Conservation (phyloP, 2,113 vertebrate species). For the Erythrolamprus reginae region DNA sequence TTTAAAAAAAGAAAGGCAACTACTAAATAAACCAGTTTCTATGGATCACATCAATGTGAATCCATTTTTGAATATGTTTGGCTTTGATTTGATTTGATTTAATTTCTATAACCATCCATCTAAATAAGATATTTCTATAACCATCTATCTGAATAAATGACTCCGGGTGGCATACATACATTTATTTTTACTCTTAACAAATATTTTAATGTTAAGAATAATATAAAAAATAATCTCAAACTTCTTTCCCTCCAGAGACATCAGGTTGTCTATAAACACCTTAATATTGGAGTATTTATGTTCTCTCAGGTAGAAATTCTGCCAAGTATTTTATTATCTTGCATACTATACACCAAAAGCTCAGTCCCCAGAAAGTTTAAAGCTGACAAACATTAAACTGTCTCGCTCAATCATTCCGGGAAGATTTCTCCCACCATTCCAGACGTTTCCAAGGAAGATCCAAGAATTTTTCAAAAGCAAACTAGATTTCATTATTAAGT, state of each 20-base stretch:
- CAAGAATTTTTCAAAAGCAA: constrained; percentile 19
- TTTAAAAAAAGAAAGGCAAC: too few relatives aligned
- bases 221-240: not conserved
- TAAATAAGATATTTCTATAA: not conserved
- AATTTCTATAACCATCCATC: not conserved
- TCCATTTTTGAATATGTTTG: not conserved
- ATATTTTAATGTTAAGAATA: not conserved
- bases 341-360: not conserved
- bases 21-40: not conserved
- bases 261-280: too few relatives aligned
- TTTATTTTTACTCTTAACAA: not conserved
- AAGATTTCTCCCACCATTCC: not conserved
- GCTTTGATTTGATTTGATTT: not conserved
- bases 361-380: not conserved
- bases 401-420: constrained; percentile 9
- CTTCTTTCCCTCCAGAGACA: not conserved
- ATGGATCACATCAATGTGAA: not conserved
- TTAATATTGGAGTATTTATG: not conserved
- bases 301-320: not conserved
- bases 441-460: not conserved
- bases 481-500: constrained; percentile 11
- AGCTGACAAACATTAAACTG: constrained; percentile 3
- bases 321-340: not conserved
- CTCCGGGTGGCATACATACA: not conserved
- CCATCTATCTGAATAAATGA: not conserved